Evolutionary conservation across 2,888 invertebrate species (phyloP), one percentile per base, ranked within the genome.

Genomic region (Hipparchia semele): DNA sequence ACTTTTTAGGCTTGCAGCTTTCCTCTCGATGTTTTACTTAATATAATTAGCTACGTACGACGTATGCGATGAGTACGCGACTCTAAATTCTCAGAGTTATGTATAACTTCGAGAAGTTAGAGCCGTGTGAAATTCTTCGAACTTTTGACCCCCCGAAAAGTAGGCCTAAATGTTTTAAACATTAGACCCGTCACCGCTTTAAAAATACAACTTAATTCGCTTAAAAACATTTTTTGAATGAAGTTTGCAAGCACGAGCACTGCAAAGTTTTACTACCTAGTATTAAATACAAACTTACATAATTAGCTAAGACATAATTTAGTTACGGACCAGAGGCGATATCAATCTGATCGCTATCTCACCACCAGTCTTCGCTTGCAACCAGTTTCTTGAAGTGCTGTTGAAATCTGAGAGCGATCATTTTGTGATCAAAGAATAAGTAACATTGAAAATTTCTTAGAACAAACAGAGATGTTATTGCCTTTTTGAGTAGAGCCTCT

Each of bases 311-410:
- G 64, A 64, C 49, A 64, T 76, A 78, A 75, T 76, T 75, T 77
- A 78, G 75, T 69, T 68, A 74, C 72, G 70, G 74, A 62, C 70
- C 70, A 67, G 68, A 73, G 61, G 67, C 76, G 73, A 81, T 77
- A 75, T 13, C 73, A 73, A 79, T 80, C 79, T 61, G 80, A 81
- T 83, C 59, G 74, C 79, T 80, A 82, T 81, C 73, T 70, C 76
- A 51, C 33, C 65, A 7, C 53, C 78, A 79, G 76, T 79, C 79
- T 79, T 78, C 78, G 76, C 80, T 79, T 75, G 79, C 33, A 9
- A 83, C 83, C 81, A 77, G 83, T 83, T 83, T 75, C 71, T 53
- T 58, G 65, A 58, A 62, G 68, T 69, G 72, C 76, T 77, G 78
- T 78, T 75, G 76, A 79, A 78, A 75, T 73, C 65, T 65, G 33